These are phyloP conservation scores for Rhinichthys klamathensis DNA, from an alignment of 2,113 vertebrate species.

Conservation along the genomic window DNA sequence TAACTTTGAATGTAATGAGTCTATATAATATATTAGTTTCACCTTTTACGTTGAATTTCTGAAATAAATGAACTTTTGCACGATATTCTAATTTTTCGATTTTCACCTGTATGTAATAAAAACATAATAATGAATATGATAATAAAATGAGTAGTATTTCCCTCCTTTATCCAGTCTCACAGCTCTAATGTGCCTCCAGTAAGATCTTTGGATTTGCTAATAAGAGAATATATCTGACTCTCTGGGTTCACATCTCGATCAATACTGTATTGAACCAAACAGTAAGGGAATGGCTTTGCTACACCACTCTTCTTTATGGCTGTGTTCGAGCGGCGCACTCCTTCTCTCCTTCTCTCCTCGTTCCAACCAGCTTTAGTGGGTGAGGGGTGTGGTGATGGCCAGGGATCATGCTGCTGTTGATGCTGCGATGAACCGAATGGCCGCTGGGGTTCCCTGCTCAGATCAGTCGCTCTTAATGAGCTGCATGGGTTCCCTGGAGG, in stretches of 20 bases:
- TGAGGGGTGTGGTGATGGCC: conserved; percentile 23
- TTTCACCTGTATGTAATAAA: too few species aligned
- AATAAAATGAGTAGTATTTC: conserved; percentile 40
- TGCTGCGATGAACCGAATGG: conserved; percentile 24
- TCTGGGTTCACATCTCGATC: conserved; percentile 69
- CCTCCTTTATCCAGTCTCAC: conserved; percentile 21
- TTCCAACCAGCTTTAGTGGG: neutral
- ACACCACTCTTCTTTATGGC: conserved; percentile 66
- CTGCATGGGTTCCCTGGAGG: conserved; percentile 30
- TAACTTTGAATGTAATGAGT: too few species aligned
- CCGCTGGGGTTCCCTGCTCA: conserved; percentile 29
- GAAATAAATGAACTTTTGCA: too few species aligned
- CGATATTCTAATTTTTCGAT: too few species aligned
- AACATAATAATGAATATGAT: too few species aligned
- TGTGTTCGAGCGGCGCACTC: conserved; percentile 10
- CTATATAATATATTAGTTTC: too few species aligned
- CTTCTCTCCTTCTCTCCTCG: neutral
- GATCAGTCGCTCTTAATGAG: conserved; percentile 38
- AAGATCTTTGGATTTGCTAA: conserved; percentile 73
- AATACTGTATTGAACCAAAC: conserved; percentile 76
- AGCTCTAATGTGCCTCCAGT: conserved; percentile 66
- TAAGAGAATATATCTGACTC: conserved; percentile 73
- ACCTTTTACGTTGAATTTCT: too few species aligned
- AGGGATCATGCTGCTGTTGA: conserved; percentile 23
- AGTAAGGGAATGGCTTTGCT: conserved; percentile 65